Base-by-base conservation (phyloP, 53 echinoderm and acorn worm species). In the Astropecten irregularis region DNA sequence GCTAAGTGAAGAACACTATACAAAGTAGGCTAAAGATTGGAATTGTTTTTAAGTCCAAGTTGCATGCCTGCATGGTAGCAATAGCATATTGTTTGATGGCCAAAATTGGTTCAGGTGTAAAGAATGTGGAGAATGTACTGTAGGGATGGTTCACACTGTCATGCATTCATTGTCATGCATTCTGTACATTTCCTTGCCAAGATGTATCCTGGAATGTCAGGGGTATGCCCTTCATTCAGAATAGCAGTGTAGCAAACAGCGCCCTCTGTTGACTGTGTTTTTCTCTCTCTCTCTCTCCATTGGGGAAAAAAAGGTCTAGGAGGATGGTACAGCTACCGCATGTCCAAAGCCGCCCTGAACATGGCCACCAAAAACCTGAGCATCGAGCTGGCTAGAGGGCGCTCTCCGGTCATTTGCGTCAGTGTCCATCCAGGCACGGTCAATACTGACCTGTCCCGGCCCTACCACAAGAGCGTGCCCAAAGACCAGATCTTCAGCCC, bases 311-410 rank as follows among this genome's bases (percentile, higher is more conserved):
- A 87, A 95, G 95, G 68, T 20, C 85, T 87, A 37, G 95, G 95
- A 10, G 95, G 95, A 31, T 95, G 95, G 95, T 95, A 95, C 88
- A 92, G 92, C 85, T 95, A 95, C 58, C 89, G 95, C 33, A 92
- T 95, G 95, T 95, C 95, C 20, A 95, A 95, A 72, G 87, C 87
- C 14, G 95, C 95, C 54, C 92, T 95, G 49, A 95, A 95, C 88
- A 95, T 92, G 92, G 92, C 95, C n/a, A 95, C 92, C 26, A 95
- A 90, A 67, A 95, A 92, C 58, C 85, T 95, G 48, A 90, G 92
- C 77, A 85, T 95, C 21, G 95, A 95, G 72, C 77, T 95, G 8
- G 79, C 66, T 16, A 22, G 91, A 55, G 92, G 95, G 39, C 71
- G 88, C 26, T 37, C 53, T 53, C 79, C 81, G 20, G 92, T 95